These are phyloP conservation scores for Hypotaenidia philippensis DNA, from an alignment of 2,797 vertebrate genomes.

Conservation along the genomic window DNA sequence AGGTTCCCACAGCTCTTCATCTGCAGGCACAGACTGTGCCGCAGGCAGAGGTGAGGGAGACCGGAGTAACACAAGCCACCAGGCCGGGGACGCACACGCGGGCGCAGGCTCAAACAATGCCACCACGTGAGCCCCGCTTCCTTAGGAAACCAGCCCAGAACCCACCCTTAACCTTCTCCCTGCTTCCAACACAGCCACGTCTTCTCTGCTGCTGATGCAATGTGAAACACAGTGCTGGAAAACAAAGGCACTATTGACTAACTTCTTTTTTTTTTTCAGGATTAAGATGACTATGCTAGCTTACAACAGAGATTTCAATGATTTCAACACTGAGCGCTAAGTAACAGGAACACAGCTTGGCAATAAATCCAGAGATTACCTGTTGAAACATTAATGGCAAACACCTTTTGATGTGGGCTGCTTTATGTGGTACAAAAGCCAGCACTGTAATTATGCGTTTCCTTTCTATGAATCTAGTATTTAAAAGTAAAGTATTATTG, in stretches of 20 bases:
- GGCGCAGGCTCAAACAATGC: background rate
- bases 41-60: background rate
- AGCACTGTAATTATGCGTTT: constrained; percentile 64
- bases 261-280: constrained; percentile 6
- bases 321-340: constrained; percentile 20
- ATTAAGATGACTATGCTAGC: constrained; percentile 59
- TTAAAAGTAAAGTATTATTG: constrained; percentile 40
- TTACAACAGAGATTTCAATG: constrained; percentile 44
- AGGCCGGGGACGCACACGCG: accelerated
- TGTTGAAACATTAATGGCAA: constrained; percentile 73
- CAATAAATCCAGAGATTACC: constrained; percentile 73
- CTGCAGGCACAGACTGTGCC: background rate
- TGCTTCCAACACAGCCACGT: background rate
- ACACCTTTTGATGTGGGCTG: constrained; percentile 79
- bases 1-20: background rate
- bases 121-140: background rate
- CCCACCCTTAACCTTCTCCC: constrained; percentile 30
- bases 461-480: constrained; percentile 57
- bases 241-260: constrained; percentile 72
- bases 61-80: accelerated
- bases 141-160: constrained; percentile 29
- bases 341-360: constrained; percentile 66
- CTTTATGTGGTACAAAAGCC: constrained; percentile 68
- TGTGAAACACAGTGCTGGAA: background rate
- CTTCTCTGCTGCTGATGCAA: constrained; percentile 34